Evolutionary conservation across 2,888 invertebrate genomes (phyloP), one percentile per base, ranked within the genome.

Genomic region (Folsomia manolachei): DNA sequence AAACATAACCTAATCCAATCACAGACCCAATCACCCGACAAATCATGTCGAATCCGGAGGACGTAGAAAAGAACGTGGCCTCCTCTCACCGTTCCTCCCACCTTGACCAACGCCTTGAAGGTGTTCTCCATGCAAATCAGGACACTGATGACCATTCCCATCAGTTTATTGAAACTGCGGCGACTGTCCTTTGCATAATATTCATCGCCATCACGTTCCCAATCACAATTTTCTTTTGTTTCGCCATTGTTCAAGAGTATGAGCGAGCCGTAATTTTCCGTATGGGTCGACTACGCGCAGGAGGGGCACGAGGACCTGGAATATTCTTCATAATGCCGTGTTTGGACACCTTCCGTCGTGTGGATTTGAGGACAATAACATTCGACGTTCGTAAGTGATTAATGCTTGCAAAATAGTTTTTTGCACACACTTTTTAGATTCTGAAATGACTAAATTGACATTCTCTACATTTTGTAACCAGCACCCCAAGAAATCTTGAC

Each of bases 271-370:
- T 39, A 9, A 39, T 39, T 9, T 39, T 39, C 39, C 39, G 86
- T 66, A 83, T 86, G 63, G 86, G 86, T 64, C 83, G 86, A 27
- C 81, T 86, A n/a, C 78, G 85, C 53, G 82, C 83, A n/a, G 87
- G 87, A 2, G 87, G 87, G 0, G 84, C 87, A 9, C 85, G 85
- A 74, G 88, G 88, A 1, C 86, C 86, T 0, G 86, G 89, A 63
- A 83, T 89, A 78, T 86, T 89, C 74, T 88, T 89, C 82, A 82
- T 88, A 39, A 82, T 89, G 69, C 89, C 89, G 1, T 89, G 89
- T 81, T 86, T 88, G 69, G 89, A 88, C 80, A 83, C 83, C 11
- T 87, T 85, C 82, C 83, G 84, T 0, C 86, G 83, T 81, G 85
- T 89, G 4, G 89, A 89, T 81, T 83, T 89, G 72, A 85, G 89